A percentile compares a stretch with the other conserved stretches of the same genome.
Evolutionary conservation across 2,113 vertebrate species (phyloP).

Genomic region (Manacus vitellinus): DNA sequence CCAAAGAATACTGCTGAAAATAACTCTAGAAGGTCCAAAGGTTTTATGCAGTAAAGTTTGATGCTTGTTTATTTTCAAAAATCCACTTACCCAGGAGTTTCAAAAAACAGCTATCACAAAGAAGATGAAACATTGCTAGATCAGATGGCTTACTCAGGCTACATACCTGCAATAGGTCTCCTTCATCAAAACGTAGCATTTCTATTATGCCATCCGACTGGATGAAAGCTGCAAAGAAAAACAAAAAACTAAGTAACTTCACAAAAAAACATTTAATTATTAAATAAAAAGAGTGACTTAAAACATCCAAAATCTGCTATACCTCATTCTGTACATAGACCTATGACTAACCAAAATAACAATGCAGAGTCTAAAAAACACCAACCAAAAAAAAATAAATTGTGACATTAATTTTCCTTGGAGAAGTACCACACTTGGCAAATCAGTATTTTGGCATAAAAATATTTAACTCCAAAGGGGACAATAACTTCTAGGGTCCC

Average conservation of each 20-base stretch:
- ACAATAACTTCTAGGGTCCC: background rate
- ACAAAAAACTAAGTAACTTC: background rate
- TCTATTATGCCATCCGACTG: constrained; percentile 97
- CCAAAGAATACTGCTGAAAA: background rate
- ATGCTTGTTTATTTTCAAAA: background rate
- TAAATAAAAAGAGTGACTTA: background rate
- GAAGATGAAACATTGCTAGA: background rate
- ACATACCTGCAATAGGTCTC: constrained; percentile 91
- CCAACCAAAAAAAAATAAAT: background rate
- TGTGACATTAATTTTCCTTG: background rate
- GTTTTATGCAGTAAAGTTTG: background rate
- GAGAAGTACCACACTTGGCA: background rate
- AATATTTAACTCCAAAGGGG: background rate
- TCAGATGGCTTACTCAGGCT: background rate
- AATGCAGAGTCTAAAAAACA: background rate
- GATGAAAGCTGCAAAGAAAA: constrained; percentile 89
- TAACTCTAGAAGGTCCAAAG: background rate
- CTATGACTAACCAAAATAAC: background rate
- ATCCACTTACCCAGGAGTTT: background rate
- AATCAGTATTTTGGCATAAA: background rate
- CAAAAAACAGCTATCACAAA: background rate
- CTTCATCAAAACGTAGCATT: constrained; percentile 95
- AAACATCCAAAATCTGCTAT: background rate
- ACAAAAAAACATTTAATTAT: background rate
- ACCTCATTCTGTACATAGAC: background rate